A percentile compares a stretch with the other conserved stretches of the same genome.
Conservation (phyloP, 2,888 invertebrate genomes). For the Acanthosepion esculentum region DNA sequence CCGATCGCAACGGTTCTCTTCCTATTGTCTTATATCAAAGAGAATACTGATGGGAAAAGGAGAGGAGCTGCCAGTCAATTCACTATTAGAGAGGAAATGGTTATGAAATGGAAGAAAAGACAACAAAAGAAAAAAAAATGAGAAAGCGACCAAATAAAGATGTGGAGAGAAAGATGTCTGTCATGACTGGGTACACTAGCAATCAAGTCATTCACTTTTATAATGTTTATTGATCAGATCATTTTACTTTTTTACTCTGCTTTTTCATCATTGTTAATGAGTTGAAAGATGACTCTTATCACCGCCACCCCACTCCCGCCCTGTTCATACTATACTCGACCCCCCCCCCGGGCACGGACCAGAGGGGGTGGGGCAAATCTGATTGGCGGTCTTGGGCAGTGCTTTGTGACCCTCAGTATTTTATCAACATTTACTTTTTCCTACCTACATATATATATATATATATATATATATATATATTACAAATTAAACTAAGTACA, state of each 20-base stretch:
- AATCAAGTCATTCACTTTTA: background rate
- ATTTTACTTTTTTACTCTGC: background rate
- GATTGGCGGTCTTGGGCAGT: too few species aligned
- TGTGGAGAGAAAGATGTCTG: background rate
- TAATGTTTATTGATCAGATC: background rate
- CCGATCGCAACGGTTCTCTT: constrained; percentile 8
- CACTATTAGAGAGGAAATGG: background rate
- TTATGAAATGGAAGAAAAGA: constrained; percentile 24
- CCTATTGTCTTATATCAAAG: constrained; percentile 33
- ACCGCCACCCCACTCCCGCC: too few species aligned
- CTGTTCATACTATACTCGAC: too few species aligned
- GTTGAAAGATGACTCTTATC: constrained; percentile 17
- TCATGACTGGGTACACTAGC: background rate
- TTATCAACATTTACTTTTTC: too few species aligned
- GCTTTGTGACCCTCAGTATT: too few species aligned
- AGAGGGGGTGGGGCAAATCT: too few species aligned
- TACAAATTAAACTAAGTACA: too few species aligned
- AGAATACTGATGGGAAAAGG: background rate
- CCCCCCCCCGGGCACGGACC: too few species aligned
- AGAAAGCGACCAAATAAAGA: background rate
- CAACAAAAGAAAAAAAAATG: background rate
- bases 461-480: too few species aligned
- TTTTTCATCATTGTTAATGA: background rate
- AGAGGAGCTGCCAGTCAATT: background rate
- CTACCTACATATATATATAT: too few species aligned